Evolutionary conservation across 1,140 invertebrate species (phyloP), one percentile per base, ranked within the genome.

Genomic region (Oryctes rhinoceros): DNA sequence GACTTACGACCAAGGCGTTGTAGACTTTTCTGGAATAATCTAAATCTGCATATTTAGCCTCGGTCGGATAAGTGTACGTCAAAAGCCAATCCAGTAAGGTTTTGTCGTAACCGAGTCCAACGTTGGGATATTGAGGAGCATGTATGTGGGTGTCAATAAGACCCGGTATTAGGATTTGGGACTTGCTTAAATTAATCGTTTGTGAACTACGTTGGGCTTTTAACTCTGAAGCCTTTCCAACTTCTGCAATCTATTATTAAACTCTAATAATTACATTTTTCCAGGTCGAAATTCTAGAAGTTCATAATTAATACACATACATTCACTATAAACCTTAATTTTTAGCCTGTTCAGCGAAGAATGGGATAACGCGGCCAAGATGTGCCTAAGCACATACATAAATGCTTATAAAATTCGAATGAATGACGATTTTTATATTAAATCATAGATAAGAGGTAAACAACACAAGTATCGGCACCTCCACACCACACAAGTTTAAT

Each of bases 141-240:
- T 98, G 97, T 67, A 95, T 94, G 84, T 98, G 97, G 13, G 94
- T 93, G 86, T 98, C 97, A 4, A 97, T 90, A 80, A 98, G 93
- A 4, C 97, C 97, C 4, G 96, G 96, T 83, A 96, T 93, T 5
- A 97, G 84, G 86, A 97, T 94, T 88, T 97, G 91, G 0, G 65
- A 71, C 2, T 71, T 71, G 35, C 2, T 71, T 24, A 71, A 71
- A 35, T 37, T 5, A 71, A 71, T 71, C 24, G 78, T 5, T 95
- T 81, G 78, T 76, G 82, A 2, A 79, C 79, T 81, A 71, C 76
- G 30, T 85, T 49, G 35, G 71, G 9, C 39, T 44, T 44, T 20
- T 67, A 37, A 78, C 47, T 13, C 67, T 35, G 18, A 82, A 80
- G 78, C 53, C 80, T 9, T 83, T 20, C 44, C 82, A 79, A 44